Evolutionary conservation across 1,140 invertebrate genomes (phyloP), one percentile per base, ranked within the genome.

Genomic region (Dolichoris vasculosae): DNA sequence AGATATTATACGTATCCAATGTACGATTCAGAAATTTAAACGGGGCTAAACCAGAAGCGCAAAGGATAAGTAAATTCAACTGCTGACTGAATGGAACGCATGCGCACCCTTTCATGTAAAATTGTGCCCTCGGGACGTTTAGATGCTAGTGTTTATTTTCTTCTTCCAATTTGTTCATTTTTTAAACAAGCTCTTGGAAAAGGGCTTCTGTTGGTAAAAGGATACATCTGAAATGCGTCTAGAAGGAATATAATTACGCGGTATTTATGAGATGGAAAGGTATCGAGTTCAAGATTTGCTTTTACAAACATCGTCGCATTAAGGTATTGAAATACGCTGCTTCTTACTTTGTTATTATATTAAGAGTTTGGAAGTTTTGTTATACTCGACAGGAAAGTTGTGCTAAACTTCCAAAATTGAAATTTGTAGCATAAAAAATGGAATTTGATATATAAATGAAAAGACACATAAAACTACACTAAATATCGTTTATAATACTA

Each of bases 11-110:
- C 55, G 55, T 26, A 13, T 26, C 26, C 23, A 26, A 9, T 46
- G 26, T 26, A 26, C 23, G 23, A 59, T 59, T 59, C 2, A 26
- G 26, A 26, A 90, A 91, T 89, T 89, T 89, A 89, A 90, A 90
- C 89, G 87, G 86, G 83, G 80, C 73, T 77, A 64, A 59, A 46
- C 6, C 43, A 46, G 6, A 13, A 6, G 43, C 43, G 43, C 6
- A 46, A 46, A 59, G 48, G 48, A 51, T 9, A 17, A 8, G 2
- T 26, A 26, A 4, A 59, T 26, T 59, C 20, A 9, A 59, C 20
- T 26, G 1, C 2, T 59, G 55, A 26, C 2, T 20, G 23, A 13
- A 2, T 59, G 55, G 26, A 26, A 26, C 35, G 67, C 8, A 32
- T 32, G 55, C 35, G 40, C 11, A 46, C 32, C 55, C 63, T 79